Evolutionary conservation across 2,797 vertebrate genomes (phyloP), one percentile per base, ranked within the genome.

Genomic region (Notolabrus celidotus): DNA sequence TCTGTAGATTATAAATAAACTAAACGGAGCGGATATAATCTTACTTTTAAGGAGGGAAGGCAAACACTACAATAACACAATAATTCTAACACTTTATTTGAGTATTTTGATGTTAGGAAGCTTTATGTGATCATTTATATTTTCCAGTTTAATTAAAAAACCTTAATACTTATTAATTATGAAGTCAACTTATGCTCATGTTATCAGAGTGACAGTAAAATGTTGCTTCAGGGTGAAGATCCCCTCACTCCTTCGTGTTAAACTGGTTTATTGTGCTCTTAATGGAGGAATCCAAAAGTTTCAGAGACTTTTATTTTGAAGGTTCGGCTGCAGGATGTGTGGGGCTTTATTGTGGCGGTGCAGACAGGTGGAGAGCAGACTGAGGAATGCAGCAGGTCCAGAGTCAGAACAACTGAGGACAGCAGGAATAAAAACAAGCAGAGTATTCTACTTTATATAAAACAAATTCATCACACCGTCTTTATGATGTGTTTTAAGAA

Each of bases 371-470:
- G 46, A 50, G 19, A 4, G 38, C 47, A 60, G 60, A 55, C 56
- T 17, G 59, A 83, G 80, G 84, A 86, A 86, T 86, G 84, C 78
- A 71, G 71, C 71, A 58, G 67, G 70, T 75, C 80, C 77, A 66
- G 73, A 67, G 56, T 36, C 5, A 56, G 16, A n/a, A 47, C 43
- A 36, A 22, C 16, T 2, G 10, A 57, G 17, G 22, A 27, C 34
- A 36, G 34, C 10, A 36, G 34, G 11, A 36, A 11, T 36, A 11
- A 2, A 36, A 36, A 36, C 12, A 36, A 36, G 10, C 34, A 2
- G 8, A 36, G 34, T 11, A 4, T 36, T 14, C 6, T 36, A 14
- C 11, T 36, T 1, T 3, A 36, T 2, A 36, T 36, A 12, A 12
- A 36, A 11, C 5, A 31, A 4, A 31, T 31, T 9, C 31, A 31